Base-by-base conservation (phyloP, 2,888 invertebrate species). In the Mythimna vitellina region DNA sequence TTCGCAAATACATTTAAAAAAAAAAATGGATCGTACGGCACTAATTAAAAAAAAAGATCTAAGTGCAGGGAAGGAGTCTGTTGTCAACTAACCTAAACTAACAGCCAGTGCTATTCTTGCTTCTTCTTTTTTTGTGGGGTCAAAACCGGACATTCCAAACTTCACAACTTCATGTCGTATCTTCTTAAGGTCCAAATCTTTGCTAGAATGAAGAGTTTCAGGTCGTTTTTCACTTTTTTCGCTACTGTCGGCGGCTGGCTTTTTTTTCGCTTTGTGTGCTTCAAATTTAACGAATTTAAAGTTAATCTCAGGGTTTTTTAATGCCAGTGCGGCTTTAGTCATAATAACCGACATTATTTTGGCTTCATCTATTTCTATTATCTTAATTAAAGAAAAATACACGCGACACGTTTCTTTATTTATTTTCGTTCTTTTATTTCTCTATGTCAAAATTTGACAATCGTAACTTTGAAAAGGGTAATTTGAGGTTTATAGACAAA, bases 81-180 rank as follows among this genome's bases (percentile, higher is more conserved):
- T 32, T 3, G n/a, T 5, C 63, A 70, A 81, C 92, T 90, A 89
- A 95, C 98, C 99, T 89, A 99, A 96, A 91, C 97, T 98, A 49
- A 99, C 97, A 0, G 98, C 97, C 22, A 98, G 93, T 7, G 97
- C 97, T 58, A 98, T 97, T 95, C 98, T 98, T n/a, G 98, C 98
- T 90, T 98, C 97, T 85, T 97, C 97, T 87, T 98, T 98, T 88
- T 98, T 97, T 14, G 96, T 95, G 4, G 97, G 95, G 71, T 97
- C 96, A 70, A 98, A 97, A 67, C 98, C 98, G 38, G 97, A 97
- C 94, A 98, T 98, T 49, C 98, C 98, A 92, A 99, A 98, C 89
- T 98, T 98, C 10, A 98, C 97, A 7, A 99, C 97, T 90, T 99
- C 99, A 92, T 98, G 97, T 66, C 98, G 97, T 1, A 98, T 97